Base-by-base conservation (phyloP, 2,888 invertebrate genomes). In the Litoditis marina region DNA sequence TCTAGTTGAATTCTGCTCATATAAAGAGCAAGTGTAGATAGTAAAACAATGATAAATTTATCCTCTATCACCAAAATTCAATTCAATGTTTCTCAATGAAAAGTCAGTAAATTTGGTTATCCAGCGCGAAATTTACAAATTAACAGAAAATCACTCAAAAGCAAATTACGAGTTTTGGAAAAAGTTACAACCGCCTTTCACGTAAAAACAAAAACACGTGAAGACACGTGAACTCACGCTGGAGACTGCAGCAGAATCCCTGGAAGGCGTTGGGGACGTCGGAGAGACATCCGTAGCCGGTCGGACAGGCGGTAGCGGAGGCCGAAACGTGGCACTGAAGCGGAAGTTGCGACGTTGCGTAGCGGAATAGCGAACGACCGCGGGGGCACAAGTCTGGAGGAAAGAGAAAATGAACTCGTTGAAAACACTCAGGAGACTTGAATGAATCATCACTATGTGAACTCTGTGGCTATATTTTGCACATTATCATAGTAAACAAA, bases 201-300 rank as follows among this genome's bases (percentile, higher is more conserved):
- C 16, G 19, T 2, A 3, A 22, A 51, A 16, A 22, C 8, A 44
- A 19, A 28, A 6, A 44, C n/a, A n/a, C n/a, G n/a, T n/a, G n/a
- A n/a, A n/a, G n/a, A n/a, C 7, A 22, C 16, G 44, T 34, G 36
- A 42, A 65, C 70, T 67, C 49, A 76, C 78, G 69, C 42, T 66
- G 63, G 31, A 69, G 69, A 28, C 67, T 66, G 59, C 76, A 76
- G 42, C 76, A 76, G 31, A 72, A 73, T 34, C 76, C 73, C 32
- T 76, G 72, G 64, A 72, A 73, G 0, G 73, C 70, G 19, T 69
- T 60, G 2, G 62, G 47, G 25, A 76, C 72, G 52, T 72, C 72
- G 1, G 69, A 69, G 44, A 72, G 63, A 55, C 76, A 76, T 13
- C 67, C 53, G 64, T 66, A 73, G 0, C 65, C 65, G 49, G 63